Percentiles rank a stretch among this genome's conserved stretches.
phyloP scores from a whole-genome alignment of 2,797 vertebrate species.

The Anniella stebbinsi region DNA sequence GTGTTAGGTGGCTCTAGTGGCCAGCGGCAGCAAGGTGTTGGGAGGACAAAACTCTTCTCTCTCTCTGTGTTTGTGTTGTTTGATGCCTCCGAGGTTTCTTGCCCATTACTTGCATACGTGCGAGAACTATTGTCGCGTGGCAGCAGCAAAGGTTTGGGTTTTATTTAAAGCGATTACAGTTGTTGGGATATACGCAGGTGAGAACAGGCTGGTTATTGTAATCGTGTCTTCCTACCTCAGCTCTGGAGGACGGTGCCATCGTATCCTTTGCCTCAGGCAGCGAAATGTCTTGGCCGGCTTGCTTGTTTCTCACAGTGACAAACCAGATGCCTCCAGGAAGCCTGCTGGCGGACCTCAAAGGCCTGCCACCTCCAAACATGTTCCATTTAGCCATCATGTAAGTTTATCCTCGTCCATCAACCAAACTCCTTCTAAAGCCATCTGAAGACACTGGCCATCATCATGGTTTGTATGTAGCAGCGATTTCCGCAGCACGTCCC shows the following conservation, averaged over 20 bases:
- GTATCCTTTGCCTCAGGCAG: background rate
- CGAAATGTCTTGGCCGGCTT: background rate
- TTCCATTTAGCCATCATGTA: background rate
- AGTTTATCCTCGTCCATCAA: background rate
- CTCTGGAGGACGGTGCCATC: background rate
- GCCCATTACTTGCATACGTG: accelerated
- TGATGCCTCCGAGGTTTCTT: accelerated
- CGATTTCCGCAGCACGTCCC: background rate
- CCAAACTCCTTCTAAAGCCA: background rate
- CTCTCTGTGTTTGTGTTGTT: too few species aligned
- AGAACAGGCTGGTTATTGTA: accelerated
- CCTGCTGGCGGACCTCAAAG: background rate
- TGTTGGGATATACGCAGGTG: background rate
- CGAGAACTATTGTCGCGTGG: too few species aligned
- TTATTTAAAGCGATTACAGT: background rate
- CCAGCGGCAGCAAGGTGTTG: background rate
- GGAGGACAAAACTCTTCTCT: background rate
- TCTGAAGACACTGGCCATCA: background rate
- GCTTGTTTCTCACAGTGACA: background rate
- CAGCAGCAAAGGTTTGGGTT: background rate
- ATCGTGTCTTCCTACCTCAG: background rate
- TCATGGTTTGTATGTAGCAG: background rate
- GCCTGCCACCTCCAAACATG: background rate
- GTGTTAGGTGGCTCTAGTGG: background rate
- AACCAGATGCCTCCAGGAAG: background rate